Base-by-base conservation (phyloP, 2,888 invertebrate genomes). In the Formica aserva region DNA sequence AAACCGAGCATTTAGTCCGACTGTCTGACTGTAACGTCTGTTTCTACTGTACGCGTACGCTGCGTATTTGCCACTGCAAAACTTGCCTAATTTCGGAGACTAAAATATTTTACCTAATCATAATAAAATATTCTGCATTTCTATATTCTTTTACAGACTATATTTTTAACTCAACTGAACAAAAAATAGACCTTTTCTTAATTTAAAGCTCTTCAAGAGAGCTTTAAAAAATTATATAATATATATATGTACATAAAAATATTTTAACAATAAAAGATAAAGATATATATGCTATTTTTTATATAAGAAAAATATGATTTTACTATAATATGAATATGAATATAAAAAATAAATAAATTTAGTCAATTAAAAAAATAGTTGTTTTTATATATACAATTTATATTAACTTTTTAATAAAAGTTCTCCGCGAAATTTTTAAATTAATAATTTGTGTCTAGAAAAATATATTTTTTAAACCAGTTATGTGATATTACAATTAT, bases 21-120 rank as follows among this genome's bases (percentile, higher is more conserved):
- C 88, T 76, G 86, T 81, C 91, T 85, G 91, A 89, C 87, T 72
- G 11, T 29, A 72, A 80, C 45, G 60, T 45, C 13, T 8, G 32
- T 62, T 72, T 72, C 78, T 26, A 77, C 76, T 77, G 38, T 29
- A 11, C 71, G 35, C n/a, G 6, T 22, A 29, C 18, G 29, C 8
- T n/a, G 15, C 57, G 38, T 57, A 38, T n/a, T n/a, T 52, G 13
- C 1, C 3, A 18, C 13, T 29, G 9, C 18, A 3, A 41, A 45
- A 75, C 29, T 63, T 15, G 1, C 13, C 11, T 3, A 13, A 57
- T 22, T 45, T 29, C 45, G 18, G 2, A 8, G 1, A n/a, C 26
- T 0, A 26, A 38, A 38, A 38, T 3, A 18, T 38, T 69, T 18
- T 69, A 48, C n/a, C 18, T n/a, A 8, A 6, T 48, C 26, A 3